Base-by-base conservation (phyloP, 2,797 vertebrate genomes). In the Tokudaia muenninki region DNA sequence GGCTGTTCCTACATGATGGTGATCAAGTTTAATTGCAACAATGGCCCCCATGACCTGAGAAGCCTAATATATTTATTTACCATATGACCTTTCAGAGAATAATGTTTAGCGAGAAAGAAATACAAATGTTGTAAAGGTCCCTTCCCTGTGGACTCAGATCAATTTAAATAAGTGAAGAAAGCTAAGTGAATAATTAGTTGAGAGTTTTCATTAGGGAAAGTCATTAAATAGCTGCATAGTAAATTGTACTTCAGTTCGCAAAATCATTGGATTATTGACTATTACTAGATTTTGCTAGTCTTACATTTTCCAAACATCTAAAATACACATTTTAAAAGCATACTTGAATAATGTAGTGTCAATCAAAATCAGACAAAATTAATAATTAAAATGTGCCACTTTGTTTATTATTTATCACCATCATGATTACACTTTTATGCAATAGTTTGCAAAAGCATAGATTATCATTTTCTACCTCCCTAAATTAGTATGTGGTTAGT, bases 111-210 rank as follows among this genome's bases (percentile, higher is more conserved):
- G 7, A 3, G 90, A 95, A 97, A 87, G 65, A 87, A 86, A 91
- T 37, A 31, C 57, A 88, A 97, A 90, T 83, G 37, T 82, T 90
- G 37, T 81, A 74, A 78, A 81, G 93, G 4, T 59, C 26, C 10
- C 24, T 95, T 96, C 61, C 5, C 77, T 65, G 31, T 75, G 84
- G 37, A 78, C 7, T 50, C 55, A 24, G 26, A 84, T 93, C 92
- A 95, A 34, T 83, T 97, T 80, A 93, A 93, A 67, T 75, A 95
- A 96, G 70, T 67, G 57, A 91, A 93, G 63, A 95, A 31, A 96
- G 19, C 44, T 96, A 97, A 97, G 81, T 94, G 79, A 94, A 93
- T 97, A 96, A 97, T 95, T 81, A 97, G n/a, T 44, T 92, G 70
- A 63, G 90, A 84, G 12, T 83, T 96, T 97, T 98, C 95, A 92